phyloP scores from a whole-genome alignment of 2,888 invertebrate genomes.

The Calephelis perditalis region DNA sequence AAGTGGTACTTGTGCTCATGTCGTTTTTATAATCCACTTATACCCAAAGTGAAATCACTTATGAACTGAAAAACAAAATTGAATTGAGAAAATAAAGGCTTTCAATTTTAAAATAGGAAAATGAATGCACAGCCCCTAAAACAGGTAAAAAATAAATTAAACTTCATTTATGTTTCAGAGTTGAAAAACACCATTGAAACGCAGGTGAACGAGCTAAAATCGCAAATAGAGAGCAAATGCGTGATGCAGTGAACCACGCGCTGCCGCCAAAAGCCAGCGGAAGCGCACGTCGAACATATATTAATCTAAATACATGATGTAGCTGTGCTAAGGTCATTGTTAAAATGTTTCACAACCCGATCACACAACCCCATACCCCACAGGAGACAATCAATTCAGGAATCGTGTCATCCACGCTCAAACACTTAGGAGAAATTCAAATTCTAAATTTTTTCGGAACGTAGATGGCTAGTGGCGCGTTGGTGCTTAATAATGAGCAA shows the following conservation, averaged over 20 bases:
- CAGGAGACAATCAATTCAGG: constrained; percentile 42
- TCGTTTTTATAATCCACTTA: too few relatives aligned
- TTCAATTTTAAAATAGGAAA: too few relatives aligned
- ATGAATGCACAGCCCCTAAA: too few relatives aligned
- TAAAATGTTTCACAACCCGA: constrained; percentile 45
- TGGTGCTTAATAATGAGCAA: constrained; percentile 77
- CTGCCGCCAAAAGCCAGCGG: constrained; percentile 18
- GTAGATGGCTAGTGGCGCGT: constrained; percentile 74
- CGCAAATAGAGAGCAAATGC: constrained; percentile 97
- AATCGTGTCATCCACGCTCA: constrained; percentile 64
- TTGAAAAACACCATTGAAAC: constrained; percentile 98
- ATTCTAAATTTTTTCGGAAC: constrained; percentile 65
- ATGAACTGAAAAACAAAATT: too few relatives aligned
- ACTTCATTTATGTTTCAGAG: constrained; percentile 81
- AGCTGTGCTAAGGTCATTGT: constrained; percentile 68
- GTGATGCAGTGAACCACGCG: constrained; percentile 89
- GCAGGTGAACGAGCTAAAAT: constrained; percentile 97
- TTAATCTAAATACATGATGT: constrained; percentile 70
- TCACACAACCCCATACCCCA: constrained; percentile 40
- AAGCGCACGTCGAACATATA: constrained; percentile 20
- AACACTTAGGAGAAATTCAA: constrained; percentile 61
- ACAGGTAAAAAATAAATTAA: background rate
- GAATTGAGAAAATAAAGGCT: too few relatives aligned
- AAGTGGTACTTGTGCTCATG: too few relatives aligned
- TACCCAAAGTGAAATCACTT: too few relatives aligned